These are phyloP conservation scores for Entomyzon cyanotis DNA, from an alignment of 2,113 vertebrate genomes.

Conservation along the genomic window DNA sequence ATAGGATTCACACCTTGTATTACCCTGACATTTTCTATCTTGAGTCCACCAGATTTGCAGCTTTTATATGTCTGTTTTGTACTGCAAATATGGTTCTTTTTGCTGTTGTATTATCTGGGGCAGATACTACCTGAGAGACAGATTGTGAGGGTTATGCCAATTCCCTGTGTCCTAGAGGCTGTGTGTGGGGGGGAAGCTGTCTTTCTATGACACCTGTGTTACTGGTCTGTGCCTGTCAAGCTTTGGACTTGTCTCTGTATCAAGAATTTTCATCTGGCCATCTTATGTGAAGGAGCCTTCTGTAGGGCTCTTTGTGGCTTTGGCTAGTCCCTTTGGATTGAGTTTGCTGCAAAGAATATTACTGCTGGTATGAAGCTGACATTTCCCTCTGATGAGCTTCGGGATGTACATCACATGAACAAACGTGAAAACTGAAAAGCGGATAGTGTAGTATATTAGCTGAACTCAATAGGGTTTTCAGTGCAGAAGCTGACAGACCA, in stretches of 20 bases:
- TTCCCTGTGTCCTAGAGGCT: background rate
- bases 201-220: background rate
- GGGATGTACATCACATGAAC: background rate
- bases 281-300: background rate
- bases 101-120: background rate
- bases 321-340: background rate
- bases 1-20: background rate
- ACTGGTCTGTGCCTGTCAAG: background rate
- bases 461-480: conserved; percentile 6
- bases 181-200: background rate
- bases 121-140: background rate
- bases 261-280: background rate
- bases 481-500: background rate
- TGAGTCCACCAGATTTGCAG: background rate
- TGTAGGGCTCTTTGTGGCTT: background rate
- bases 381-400: background rate
- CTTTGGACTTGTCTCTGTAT: background rate
- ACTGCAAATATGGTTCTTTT: background rate
- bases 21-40: background rate
- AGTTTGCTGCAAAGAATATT: background rate
- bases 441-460: background rate
- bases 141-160: background rate
- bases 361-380: background rate
- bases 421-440: background rate
- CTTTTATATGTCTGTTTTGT: background rate